Evolutionary conservation across 2,888 invertebrate species (phyloP), one percentile per base, ranked within the genome.

Genomic region (Autographa pulchrina): DNA sequence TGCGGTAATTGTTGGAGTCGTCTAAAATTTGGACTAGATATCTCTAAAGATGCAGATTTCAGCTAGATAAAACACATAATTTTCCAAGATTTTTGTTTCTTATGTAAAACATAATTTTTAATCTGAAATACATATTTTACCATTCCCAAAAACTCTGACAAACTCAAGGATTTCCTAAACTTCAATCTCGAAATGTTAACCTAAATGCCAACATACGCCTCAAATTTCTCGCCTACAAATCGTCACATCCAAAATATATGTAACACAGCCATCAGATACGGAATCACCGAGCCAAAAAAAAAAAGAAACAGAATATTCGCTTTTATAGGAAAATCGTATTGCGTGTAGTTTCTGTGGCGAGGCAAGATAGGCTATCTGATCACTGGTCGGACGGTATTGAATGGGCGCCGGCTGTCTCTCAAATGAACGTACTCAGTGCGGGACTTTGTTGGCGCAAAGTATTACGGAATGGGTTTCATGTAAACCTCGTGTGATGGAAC

Each of bases 321-420:
- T 81, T 83, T 84, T 84, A 86, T 82, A 80, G 78, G 77, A 72
- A 80, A 82, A 84, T 77, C 75, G 82, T 88, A 85, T 85, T 83
- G 83, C 86, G 84, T 85, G 86, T 85, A 77, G 77, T 80, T 82
- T 78, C 77, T 74, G 75, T 64, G 75, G 70, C 65, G 67, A 68
- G 35, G 64, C 61, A 58, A 76, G 85, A 84, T 84, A 80, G 82
- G 80, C 83, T 87, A 89, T 89, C 88, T 82, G 87, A 89, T 89
- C 75, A 66, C 63, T 86, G 84, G 82, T 76, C 75, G 82, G 77
- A 82, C 75, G 65, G 78, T 82, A 87, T 89, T 87, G 85, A 86
- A 89, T 83, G 80, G 84, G 70, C 69, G 75, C 79, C 77, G 79
- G 82, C 82, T 86, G 84, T 86, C 79, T 85, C 73, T 81, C 73